phyloP scores from a whole-genome alignment of 2,888 invertebrate species.

The Pterostichus madidus region DNA sequence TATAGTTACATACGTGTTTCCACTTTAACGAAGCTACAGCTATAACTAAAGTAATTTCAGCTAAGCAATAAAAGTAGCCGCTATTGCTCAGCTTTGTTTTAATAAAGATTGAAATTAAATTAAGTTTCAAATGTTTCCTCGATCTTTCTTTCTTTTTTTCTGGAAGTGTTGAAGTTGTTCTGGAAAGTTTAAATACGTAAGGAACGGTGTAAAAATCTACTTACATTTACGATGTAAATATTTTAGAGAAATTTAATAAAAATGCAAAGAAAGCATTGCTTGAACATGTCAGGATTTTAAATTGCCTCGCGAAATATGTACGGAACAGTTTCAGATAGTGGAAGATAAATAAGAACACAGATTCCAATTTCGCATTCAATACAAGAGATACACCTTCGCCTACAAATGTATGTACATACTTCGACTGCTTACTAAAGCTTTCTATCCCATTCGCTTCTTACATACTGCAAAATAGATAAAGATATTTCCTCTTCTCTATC shows the following conservation, averaged over 20 bases:
- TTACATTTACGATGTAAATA: conserved; percentile 27
- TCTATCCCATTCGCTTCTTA: conserved; percentile 26
- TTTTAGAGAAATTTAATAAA: conserved; percentile 52
- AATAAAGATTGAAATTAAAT: no score
- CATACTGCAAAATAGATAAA: conserved; percentile 50
- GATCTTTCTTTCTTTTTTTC: no score
- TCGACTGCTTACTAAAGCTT: conserved; percentile 23
- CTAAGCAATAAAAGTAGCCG: no score
- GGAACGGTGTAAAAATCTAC: conserved; percentile 19
- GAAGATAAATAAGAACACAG: conserved; percentile 50
- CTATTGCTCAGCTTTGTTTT: no score
- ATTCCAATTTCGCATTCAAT: conserved; percentile 50
- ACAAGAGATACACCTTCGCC: conserved; percentile 44
- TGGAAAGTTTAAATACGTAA: conserved; percentile 11
- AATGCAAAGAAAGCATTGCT: conserved; percentile 47
- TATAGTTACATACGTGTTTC: no score
- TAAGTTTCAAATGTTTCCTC: no score
- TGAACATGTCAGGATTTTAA: conserved; percentile 52
- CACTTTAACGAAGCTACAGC: no score
- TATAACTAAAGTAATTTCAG: no score
- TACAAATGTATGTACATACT: conserved; percentile 53
- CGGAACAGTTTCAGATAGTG: conserved; percentile 46
- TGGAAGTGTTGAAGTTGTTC: not conserved
- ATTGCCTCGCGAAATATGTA: conserved; percentile 38
- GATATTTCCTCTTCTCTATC: not conserved